Conservation (phyloP, 2,797 vertebrate species). For the Lacerta agilis region DNA sequence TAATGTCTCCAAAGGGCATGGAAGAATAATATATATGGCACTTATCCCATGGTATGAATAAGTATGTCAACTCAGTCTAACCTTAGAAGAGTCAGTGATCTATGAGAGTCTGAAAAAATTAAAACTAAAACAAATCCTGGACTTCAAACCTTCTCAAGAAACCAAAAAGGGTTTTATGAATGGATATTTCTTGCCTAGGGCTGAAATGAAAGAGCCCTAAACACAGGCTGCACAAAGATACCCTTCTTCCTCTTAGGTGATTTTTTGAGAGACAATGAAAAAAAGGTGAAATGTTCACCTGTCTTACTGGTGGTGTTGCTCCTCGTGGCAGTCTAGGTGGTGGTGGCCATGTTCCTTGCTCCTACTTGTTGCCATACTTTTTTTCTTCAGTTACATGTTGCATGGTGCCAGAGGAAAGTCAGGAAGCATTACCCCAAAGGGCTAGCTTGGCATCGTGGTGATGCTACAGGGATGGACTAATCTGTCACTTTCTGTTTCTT, state of each 20-base stretch:
- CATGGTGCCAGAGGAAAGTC: neutral
- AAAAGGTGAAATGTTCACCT: neutral
- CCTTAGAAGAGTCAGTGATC: conserved; percentile 10
- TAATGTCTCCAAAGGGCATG: conserved; percentile 24
- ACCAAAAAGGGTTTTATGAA: neutral
- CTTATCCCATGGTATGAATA: neutral
- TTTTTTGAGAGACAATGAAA: neutral
- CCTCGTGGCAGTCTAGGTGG: neutral
- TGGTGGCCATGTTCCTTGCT: neutral
- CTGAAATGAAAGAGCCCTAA: neutral
- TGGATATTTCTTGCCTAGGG: neutral
- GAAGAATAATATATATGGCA: neutral
- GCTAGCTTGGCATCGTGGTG: neutral
- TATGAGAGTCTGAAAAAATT: neutral
- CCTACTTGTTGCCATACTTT: neutral
- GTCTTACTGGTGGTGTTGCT: neutral
- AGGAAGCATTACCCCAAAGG: neutral
- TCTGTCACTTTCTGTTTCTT: no score
- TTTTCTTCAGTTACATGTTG: neutral
- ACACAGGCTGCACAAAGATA: neutral
- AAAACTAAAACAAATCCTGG: neutral
- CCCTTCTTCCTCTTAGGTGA: neutral
- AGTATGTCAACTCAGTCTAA: neutral
- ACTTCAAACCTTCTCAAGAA: neutral
- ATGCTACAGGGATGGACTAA: no score